Evolutionary conservation across 2,888 invertebrate species (phyloP), one percentile per base, ranked within the genome.

Genomic region (Beris chalybata): DNA sequence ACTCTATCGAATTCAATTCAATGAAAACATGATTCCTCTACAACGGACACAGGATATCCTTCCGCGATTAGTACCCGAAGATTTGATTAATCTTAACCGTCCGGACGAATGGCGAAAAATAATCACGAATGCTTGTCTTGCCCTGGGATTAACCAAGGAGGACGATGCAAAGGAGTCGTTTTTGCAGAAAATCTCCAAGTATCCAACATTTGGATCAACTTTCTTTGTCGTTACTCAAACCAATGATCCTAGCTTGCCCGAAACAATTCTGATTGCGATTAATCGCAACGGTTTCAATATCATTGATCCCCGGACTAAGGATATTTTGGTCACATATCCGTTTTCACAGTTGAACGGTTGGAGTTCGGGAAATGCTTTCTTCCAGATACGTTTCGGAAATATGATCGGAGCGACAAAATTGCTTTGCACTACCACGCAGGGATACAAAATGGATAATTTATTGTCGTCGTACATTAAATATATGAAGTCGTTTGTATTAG

Each of bases 391-490:
- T 0, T 92, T 97, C 75, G 96, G 96, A n/a, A 96, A 94, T 77
- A 87, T 97, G 78, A 89, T 97, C 73, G 87, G 92, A 54, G 95
- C 95, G 65, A 91, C 91, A 32, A 95, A 95, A 79, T 82, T 90
- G 67, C 84, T 97, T 2, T 95, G 94, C 78, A 95, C 95, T 83
- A 97, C 96, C 4, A 89, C 91, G 0, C 84, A 95, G 74, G 97
- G 96, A 45, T 96, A 97, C 82, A 97, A 97, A 85, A 95, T 97
- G 92, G 96, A 97, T 78, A 96, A 97, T 79, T 85, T 97, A 63
- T 86, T 97, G 74, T 92, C 95, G 11, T 96, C 96, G 0, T 97
- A 97, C 78, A 94, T 87, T 45, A 85, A 85, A 68, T 84, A 86
- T 70, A 74, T 75, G 66, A 76, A 74, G 44, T 54, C 65, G 12